These are phyloP conservation scores for Neodiprion pinetum DNA, from an alignment of 1,140 invertebrate genomes.

Conservation along the genomic window DNA sequence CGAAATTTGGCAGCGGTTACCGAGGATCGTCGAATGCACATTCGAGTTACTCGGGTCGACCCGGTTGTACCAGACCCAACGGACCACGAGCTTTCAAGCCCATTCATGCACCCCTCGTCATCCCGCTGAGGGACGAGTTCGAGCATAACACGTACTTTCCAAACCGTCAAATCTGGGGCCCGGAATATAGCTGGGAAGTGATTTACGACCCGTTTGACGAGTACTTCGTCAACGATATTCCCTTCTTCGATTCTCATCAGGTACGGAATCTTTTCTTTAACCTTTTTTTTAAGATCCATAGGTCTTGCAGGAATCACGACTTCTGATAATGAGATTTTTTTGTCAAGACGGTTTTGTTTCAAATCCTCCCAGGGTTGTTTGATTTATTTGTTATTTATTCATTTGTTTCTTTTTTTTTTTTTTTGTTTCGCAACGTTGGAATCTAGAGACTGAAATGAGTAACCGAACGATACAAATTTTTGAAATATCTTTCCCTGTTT, in stretches of 20 bases:
- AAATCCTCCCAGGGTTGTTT: no score
- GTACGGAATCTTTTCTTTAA: conserved; percentile 17
- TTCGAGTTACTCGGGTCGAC: conserved; percentile 37
- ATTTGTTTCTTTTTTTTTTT: no score
- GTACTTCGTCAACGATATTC: conserved; percentile 35
- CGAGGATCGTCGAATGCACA: background rate
- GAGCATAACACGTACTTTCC: conserved; percentile 30
- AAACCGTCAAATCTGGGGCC: conserved; percentile 28
- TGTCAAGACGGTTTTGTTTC: no score
- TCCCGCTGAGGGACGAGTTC: conserved; percentile 36
- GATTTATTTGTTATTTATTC: no score
- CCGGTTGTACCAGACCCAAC: conserved; percentile 28
- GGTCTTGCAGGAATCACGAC: no score
- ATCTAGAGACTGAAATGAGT: no score
- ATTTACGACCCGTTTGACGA: conserved; percentile 38
- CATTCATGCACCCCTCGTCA: conserved; percentile 38
- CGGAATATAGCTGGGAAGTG: conserved; percentile 40
- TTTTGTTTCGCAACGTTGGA: no score
- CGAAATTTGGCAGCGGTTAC: background rate
- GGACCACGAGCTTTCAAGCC: conserved; percentile 41
- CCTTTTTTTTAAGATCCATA: no score
- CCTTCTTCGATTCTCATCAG: conserved; percentile 45
- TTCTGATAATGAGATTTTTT: no score
- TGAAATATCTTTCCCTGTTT: no score
- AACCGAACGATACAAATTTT: no score